Evolutionary conservation across 2,888 invertebrate species (phyloP).

Genomic region (Idaea dimidiata): DNA sequence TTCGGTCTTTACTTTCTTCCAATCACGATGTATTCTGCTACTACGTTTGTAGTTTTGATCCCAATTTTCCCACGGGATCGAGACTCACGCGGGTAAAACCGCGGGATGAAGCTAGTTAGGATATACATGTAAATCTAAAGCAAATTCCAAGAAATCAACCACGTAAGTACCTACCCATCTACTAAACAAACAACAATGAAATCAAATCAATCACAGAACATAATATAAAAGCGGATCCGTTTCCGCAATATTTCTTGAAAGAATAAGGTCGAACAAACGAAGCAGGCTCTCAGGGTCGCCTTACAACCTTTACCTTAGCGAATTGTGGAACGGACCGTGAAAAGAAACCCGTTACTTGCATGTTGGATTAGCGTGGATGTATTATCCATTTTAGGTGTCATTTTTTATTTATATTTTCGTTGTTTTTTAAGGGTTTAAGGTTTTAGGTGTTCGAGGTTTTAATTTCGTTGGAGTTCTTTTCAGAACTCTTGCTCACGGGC

Average conservation of each 20-base stretch:
- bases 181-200: constrained; percentile 13
- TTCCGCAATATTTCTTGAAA: constrained; percentile 60
- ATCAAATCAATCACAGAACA: constrained; percentile 35
- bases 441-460: too few species aligned
- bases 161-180: neutral
- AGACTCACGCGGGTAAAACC: neutral
- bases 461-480: too few species aligned
- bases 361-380: constrained; percentile 38
- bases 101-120: too few species aligned
- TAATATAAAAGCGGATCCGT: constrained; percentile 41
- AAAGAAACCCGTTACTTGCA: constrained; percentile 66
- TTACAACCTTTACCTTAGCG: constrained; percentile 30
- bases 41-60: too few species aligned
- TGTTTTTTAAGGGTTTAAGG: too few species aligned
- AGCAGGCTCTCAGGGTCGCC: constrained; percentile 39
- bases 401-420: too few species aligned
- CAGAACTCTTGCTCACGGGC: too few species aligned
- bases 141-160: constrained; percentile 5
- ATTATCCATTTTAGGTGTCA: constrained; percentile 8
- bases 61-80: too few species aligned
- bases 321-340: constrained; percentile 46
- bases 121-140: neutral
- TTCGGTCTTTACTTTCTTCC: too few species aligned
- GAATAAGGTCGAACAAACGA: constrained; percentile 53
- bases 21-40: too few species aligned